Conservation (phyloP, 2,888 invertebrate species). For the Oxytorus armatus region DNA sequence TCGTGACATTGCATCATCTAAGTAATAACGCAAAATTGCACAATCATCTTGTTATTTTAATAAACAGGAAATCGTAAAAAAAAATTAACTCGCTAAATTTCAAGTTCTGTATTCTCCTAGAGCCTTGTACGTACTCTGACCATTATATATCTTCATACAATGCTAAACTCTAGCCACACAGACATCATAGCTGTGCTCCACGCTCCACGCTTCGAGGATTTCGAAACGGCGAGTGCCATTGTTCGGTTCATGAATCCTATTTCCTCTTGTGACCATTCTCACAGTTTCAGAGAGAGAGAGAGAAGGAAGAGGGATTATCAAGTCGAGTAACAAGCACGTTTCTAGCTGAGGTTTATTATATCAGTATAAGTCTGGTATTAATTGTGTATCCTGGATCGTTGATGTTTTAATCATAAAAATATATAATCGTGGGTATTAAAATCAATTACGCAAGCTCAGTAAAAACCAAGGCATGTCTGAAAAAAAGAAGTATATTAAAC, state of each 20-base stretch:
- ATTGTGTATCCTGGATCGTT: not conserved
- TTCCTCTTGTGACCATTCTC: slow-evolving; percentile 82
- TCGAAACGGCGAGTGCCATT: slow-evolving; percentile 77
- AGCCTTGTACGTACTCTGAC: not conserved
- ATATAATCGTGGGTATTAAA: not conserved
- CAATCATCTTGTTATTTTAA: not conserved
- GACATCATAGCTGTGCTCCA: slow-evolving; percentile 37
- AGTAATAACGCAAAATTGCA: not conserved
- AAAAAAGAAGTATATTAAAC: too few relatives aligned
- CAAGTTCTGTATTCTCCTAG: slow-evolving; percentile 7
- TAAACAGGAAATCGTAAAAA: not conserved
- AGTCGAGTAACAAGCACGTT: slow-evolving; percentile 58
- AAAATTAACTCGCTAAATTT: not conserved
- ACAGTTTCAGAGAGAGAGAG: slow-evolving; percentile 66
- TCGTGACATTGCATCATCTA: too few relatives aligned
- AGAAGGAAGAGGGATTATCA: slow-evolving; percentile 43
- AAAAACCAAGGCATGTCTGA: too few relatives aligned
- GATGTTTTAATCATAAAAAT: slow-evolving; percentile 33
- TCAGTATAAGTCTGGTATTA: not conserved
- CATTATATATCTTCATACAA: not conserved
- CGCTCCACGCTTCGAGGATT: slow-evolving; percentile 70
- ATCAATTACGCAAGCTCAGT: not conserved
- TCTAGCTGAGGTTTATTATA: not conserved
- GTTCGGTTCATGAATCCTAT: slow-evolving; percentile 80
- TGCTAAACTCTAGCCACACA: slow-evolving; percentile 37